Evolutionary conservation across 1,140 invertebrate species (phyloP), one percentile per base, ranked within the genome.

Genomic region (Drosophila truncata): DNA sequence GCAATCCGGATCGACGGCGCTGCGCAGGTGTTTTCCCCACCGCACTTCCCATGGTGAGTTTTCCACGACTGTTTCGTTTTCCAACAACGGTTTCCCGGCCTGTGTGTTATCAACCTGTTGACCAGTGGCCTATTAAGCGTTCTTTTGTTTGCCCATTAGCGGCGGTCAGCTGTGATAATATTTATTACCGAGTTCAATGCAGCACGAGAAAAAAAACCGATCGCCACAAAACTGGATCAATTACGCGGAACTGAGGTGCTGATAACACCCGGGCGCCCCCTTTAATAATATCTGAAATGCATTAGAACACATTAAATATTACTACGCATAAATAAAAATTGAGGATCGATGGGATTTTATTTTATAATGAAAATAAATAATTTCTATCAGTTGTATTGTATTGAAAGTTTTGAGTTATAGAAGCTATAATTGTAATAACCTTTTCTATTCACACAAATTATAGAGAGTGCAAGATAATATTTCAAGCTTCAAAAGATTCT

Each of bases 141-240:
- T 55, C 52, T 72, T 72, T 69, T 85, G 66, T 84, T 86, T 88
- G 50, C 57, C 67, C 66, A 87, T 87, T 86, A 87, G 67, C 55
- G 44, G 39, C 60, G 72, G 83, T 64, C 71, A 88, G 70, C 85
- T 88, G 80, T 70, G 74, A 70, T 78, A 86, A 80, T 86, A 88
- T 88, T 86, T 88, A 88, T 80, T 74, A 62, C 39, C 35, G 8
- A 37, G n/a, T 20, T 20, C 29, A 31, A 66, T 61, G 35, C 47
- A 50, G 57, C 61, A 39, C 25, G 54, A 20, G 49, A 8, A 52
- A 0, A 27, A 50, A 50, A 65, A 29, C 29, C 23, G 52, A 72
- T 29, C 35, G 55, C 44, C 52, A 50, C 70, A 33, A 70, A 90
- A 90, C 54, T 90, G 73, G 85, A 91, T 90, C 85, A 85, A 90